phyloP scores from a whole-genome alignment of 2,113 vertebrate genomes.

The Ophiodon elongatus region DNA sequence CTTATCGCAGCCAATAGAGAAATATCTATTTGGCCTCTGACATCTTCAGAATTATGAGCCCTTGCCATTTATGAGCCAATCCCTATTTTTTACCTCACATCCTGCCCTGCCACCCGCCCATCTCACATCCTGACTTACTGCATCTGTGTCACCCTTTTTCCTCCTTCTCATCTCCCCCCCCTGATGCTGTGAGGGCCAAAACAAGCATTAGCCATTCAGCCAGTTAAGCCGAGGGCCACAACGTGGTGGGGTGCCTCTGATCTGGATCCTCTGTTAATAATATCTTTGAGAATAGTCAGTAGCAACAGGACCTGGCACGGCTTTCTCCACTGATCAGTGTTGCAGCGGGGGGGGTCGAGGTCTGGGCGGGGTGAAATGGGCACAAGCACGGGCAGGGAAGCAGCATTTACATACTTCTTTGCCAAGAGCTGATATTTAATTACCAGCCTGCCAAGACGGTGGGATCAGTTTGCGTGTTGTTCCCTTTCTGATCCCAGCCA shows the following conservation, averaged over 20 bases:
- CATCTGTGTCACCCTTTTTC: constrained; percentile 24
- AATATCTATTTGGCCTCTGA: constrained; percentile 73
- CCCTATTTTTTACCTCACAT: constrained; percentile 40
- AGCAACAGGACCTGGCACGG: constrained; percentile 53
- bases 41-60: constrained; percentile 70
- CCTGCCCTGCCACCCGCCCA: constrained; percentile 21
- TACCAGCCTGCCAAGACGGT: constrained; percentile 66
- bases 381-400: constrained; percentile 21
- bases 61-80: constrained; percentile 64
- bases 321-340: constrained; percentile 57
- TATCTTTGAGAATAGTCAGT: constrained; percentile 64
- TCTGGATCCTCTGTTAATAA: constrained; percentile 72
- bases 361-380: constrained; percentile 2
- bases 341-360: not conserved
- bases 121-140: constrained; percentile 34
- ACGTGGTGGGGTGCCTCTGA: constrained; percentile 48
- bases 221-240: constrained; percentile 42
- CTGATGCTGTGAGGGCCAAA: constrained; percentile 18
- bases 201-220: constrained; percentile 38
- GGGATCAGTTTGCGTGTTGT: constrained; percentile 59
- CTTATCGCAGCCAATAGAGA: constrained; percentile 72
- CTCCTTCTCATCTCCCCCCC: not conserved
- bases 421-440: constrained; percentile 78
- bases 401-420: constrained; percentile 59
- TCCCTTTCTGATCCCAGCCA: constrained; percentile 64